A percentile compares a stretch with the other conserved stretches of the same genome.
phyloP scores from a whole-genome alignment of 2,888 invertebrate species.

The Tyria jacobaeae region DNA sequence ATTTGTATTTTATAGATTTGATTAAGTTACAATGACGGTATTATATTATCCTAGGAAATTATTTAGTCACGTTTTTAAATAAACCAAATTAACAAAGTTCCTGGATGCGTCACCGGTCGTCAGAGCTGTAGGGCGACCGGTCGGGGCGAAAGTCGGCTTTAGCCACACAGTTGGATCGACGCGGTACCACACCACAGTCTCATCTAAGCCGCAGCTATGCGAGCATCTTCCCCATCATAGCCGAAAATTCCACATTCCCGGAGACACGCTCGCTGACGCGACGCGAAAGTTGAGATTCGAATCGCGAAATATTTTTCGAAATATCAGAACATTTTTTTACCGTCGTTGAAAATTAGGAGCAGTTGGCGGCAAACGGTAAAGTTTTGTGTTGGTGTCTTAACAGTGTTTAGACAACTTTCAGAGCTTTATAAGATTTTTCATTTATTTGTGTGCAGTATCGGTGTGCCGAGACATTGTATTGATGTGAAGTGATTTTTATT shows the following conservation, averaged over 20 bases:
- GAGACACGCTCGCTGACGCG: slow-evolving; percentile 71
- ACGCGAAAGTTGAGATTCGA: slow-evolving; percentile 70
- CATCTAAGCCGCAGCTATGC: slow-evolving; percentile 86
- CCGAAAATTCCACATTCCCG: slow-evolving; percentile 78
- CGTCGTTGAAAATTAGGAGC: slow-evolving; percentile 67
- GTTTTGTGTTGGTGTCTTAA: slow-evolving; percentile 79
- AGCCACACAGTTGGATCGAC: slow-evolving; percentile 79
- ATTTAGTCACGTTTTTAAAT: slow-evolving; percentile 67
- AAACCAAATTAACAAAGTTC: slow-evolving; percentile 74
- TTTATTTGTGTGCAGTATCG: slow-evolving; percentile 73
- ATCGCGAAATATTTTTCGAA: slow-evolving; percentile 62
- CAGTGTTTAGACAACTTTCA: slow-evolving; percentile 75
- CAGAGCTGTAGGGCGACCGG: slow-evolving; percentile 84
- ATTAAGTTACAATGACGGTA: not conserved
- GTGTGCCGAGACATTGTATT: slow-evolving; percentile 77
- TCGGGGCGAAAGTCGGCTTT: slow-evolving; percentile 84
- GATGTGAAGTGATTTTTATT: slow-evolving; percentile 82
- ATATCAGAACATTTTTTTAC: slow-evolving; percentile 56
- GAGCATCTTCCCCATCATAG: slow-evolving; percentile 84
- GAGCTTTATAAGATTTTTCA: slow-evolving; percentile 73
- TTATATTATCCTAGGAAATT: slow-evolving; percentile 47
- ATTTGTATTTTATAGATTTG: slow-evolving; percentile 11
- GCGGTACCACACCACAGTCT: slow-evolving; percentile 83
- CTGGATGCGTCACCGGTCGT: slow-evolving; percentile 82
- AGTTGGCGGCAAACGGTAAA: slow-evolving; percentile 83